Conservation (phyloP, 1,140 invertebrate species). For the Penaeus japonicus region DNA sequence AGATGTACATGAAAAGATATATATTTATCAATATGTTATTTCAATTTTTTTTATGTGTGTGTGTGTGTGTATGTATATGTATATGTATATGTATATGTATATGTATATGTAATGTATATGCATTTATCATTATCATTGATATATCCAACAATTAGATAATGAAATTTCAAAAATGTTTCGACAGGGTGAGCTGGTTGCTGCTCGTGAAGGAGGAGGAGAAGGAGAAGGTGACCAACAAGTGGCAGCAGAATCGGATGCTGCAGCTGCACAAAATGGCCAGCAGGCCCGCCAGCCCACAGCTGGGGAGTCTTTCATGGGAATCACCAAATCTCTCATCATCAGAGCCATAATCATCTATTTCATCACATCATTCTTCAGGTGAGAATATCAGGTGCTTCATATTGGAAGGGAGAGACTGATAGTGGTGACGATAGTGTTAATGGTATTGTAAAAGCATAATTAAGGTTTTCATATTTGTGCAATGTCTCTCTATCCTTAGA, state of each 20-base stretch:
- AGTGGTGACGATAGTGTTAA: not conserved
- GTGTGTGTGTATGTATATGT: too few species aligned
- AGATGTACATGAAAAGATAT: too few species aligned
- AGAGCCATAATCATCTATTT: slow-evolving; percentile 93
- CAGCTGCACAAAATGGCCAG: not conserved
- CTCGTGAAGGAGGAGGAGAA: not conserved
- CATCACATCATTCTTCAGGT: slow-evolving; percentile 88
- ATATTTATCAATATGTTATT: too few species aligned
- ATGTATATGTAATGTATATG: too few species aligned
- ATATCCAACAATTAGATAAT: too few species aligned
- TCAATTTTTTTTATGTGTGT: too few species aligned
- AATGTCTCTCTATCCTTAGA: not conserved
- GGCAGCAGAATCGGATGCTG: not conserved
- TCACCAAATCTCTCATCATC: slow-evolving; percentile 83
- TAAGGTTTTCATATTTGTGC: not conserved
- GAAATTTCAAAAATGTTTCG: too few species aligned
- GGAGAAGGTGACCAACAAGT: slow-evolving; percentile 1
- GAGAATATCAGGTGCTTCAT: slow-evolving; percentile 63
- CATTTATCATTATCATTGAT: too few species aligned
- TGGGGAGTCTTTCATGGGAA: slow-evolving; percentile 72
- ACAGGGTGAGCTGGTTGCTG: too few species aligned
- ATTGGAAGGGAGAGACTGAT: not conserved
- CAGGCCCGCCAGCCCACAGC: slow-evolving; percentile 37
- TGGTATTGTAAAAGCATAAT: not conserved
- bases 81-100: too few species aligned